Conservation (phyloP, 2,797 vertebrate genomes). For the Dicrostonyx torquatus region DNA sequence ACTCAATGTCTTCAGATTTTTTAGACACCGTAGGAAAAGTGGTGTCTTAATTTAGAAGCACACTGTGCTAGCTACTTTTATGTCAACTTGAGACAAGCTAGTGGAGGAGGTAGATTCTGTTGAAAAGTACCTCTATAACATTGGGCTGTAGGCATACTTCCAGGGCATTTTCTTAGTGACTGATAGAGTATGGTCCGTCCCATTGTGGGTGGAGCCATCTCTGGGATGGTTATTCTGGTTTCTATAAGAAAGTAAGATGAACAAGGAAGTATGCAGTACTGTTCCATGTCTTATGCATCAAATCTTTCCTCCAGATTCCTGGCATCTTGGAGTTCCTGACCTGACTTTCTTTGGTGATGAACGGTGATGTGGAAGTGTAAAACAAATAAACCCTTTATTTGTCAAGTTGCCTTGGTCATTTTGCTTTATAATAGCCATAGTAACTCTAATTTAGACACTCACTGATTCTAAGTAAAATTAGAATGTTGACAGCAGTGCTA, state of each 20-base stretch:
- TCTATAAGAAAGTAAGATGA: neutral
- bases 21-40: neutral
- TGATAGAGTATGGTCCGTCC: neutral
- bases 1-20: neutral
- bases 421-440: neutral
- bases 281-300: neutral
- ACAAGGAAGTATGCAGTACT: rapidly evolving
- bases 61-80: neutral
- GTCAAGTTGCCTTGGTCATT: neutral
- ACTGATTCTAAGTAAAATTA: neutral
- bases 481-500: neutral
- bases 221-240: neutral
- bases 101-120: neutral
- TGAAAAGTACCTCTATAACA: neutral
- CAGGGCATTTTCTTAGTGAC: neutral
- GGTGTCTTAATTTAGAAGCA: neutral
- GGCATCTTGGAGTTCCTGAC: neutral
- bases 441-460: neutral
- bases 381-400: neutral
- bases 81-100: neutral
- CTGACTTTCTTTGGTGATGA: neutral
- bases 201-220: neutral
- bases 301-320: neutral
- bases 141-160: neutral
- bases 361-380: neutral